phyloP scores from a whole-genome alignment of 2,888 invertebrate genomes.

The Acleris sparsana region DNA sequence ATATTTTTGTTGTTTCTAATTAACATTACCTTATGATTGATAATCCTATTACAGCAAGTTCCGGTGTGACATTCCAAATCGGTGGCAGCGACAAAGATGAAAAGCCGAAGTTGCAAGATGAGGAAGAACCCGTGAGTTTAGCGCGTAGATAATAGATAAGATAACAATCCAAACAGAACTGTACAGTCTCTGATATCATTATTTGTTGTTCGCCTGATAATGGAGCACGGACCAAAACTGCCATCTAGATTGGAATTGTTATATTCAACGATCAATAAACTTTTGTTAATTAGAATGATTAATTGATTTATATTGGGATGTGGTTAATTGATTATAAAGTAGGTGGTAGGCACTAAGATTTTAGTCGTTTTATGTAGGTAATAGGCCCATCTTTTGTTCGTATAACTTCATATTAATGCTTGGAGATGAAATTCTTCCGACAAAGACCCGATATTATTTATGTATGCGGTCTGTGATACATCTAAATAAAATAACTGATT shows the following conservation, averaged over 20 bases:
- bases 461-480: too few relatives aligned
- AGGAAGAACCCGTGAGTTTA: conserved; percentile 80
- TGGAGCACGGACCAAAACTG: conserved; percentile 11
- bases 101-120: conserved; percentile 80
- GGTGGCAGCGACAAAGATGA: conserved; percentile 84
- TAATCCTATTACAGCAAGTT: conserved; percentile 67
- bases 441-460: too few relatives aligned
- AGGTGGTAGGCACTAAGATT: too few relatives aligned
- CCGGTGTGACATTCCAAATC: conserved; percentile 88
- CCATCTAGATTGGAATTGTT: conserved; percentile 12
- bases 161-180: conserved; percentile 32
- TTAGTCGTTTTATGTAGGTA: too few relatives aligned
- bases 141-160: conserved; percentile 37
- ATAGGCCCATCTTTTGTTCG: too few relatives aligned
- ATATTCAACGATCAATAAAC: conserved; percentile 33
- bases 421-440: too few relatives aligned
- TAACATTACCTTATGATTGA: not conserved
- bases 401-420: too few relatives aligned
- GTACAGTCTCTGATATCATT: conserved; percentile 46
- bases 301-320: not conserved
- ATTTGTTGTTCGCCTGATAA: conserved; percentile 42
- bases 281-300: conserved; percentile 16
- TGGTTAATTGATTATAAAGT: too few relatives aligned
- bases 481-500: too few relatives aligned
- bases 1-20: too few relatives aligned